Evolutionary conservation across 2,797 vertebrate genomes (phyloP), one percentile per base, ranked within the genome.

Genomic region (Fistularia commersonii): DNA sequence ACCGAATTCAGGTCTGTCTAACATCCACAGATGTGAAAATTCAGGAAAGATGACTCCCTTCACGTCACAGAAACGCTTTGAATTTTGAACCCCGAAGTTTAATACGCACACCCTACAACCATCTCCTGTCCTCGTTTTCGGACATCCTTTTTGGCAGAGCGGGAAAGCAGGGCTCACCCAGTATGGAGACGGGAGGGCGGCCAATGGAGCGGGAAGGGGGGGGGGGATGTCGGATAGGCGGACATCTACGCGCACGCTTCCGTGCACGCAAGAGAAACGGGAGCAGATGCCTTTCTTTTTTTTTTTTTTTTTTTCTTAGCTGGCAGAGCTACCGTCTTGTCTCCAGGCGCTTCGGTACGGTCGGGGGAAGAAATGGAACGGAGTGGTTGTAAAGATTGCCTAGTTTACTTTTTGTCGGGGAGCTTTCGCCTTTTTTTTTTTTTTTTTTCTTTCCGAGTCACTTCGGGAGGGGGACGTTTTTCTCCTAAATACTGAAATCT

Each of bases 281-380:
- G 65, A 77, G 69, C 79, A 84, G 73, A 85, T 76, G 78, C 58
- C 73, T 77, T 80, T 77, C 74, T 65, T 56, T 69, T 61, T 64
- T 31, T 32, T 13, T 8, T 34, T n/a, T 32, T 48, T 7, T 11
- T 13, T 1, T 14, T 48, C 12, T 14, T 8, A 36, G 64, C 58
- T 73, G 71, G 70, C 77, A 52, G 57, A 46, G 59, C 48, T 7
- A 14, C 33, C 4, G 31, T 59, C 50, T 64, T n/a, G 56, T 64
- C 66, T 64, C 34, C 54, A 54, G 56, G 65, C 75, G 12, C 46
- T 64, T 51, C 77, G 31, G 60, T 63, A n/a, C 70, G 65, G 62
- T 74, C 71, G 64, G 15, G 66, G 46, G 55, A 51, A n/a, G n/a
- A n/a, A n/a, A n/a, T n/a, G n/a, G n/a, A n/a, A n/a, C n/a, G n/a